Conservation (phyloP, 2,113 vertebrate genomes). For the Sarotherodon lohbergeri region DNA sequence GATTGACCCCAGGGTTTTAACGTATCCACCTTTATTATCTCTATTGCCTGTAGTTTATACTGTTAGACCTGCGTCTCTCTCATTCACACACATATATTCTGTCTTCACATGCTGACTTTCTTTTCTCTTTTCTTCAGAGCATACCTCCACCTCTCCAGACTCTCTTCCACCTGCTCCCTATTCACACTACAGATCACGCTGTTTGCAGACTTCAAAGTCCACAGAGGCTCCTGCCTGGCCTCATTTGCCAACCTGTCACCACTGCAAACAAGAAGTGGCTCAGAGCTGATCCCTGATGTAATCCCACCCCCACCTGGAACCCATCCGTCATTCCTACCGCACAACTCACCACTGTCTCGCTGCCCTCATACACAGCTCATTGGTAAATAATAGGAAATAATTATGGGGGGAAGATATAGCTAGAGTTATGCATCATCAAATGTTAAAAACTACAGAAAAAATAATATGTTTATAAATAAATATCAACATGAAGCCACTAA, state of each 20-base stretch:
- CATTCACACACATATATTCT: not conserved
- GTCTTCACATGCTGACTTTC: not conserved
- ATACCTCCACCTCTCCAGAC: not conserved
- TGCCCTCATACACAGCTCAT: not conserved
- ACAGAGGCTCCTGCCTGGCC: not conserved
- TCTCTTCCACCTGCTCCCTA: not conserved
- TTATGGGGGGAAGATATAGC: not conserved
- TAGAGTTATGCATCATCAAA: not conserved
- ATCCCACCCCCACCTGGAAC: not conserved
- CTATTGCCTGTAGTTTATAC: not conserved
- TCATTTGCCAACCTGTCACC: not conserved
- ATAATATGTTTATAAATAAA: not conserved
- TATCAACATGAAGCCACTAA: not conserved
- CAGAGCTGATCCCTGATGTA: not conserved
- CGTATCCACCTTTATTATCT: not conserved
- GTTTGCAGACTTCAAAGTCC: not conserved
- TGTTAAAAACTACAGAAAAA: not conserved
- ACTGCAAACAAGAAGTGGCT: not conserved
- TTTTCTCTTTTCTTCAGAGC: not conserved
- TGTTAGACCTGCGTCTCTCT: not conserved
- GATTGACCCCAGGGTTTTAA: not conserved
- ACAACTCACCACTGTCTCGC: not conserved
- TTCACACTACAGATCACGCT: not conserved
- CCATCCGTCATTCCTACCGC: not conserved
- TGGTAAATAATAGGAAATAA: not conserved